phyloP scores from a whole-genome alignment of 1,140 invertebrate species.

The Theocolax elegans region DNA sequence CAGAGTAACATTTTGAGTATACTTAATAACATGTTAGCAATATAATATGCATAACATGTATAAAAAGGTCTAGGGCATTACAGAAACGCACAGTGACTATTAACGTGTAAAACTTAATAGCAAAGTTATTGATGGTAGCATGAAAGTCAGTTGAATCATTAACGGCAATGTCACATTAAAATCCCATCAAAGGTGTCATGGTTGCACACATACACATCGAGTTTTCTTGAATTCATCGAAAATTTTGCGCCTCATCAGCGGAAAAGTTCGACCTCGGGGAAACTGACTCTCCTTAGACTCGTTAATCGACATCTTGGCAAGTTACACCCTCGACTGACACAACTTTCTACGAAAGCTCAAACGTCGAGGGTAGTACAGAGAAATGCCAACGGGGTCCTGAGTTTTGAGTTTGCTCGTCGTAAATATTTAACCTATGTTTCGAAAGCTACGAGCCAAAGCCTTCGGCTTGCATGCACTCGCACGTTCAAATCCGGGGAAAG shows the following conservation, averaged over 20 bases:
- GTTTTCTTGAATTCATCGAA: conserved; percentile 1
- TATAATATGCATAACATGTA: too few species aligned
- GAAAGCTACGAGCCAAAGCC: conserved; percentile 1
- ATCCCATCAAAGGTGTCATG: conserved; percentile 46
- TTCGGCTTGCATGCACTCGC: background rate
- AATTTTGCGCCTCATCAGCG: conserved; percentile 7
- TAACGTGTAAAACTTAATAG: too few species aligned
- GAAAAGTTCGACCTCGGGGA: background rate
- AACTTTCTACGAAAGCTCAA: conserved; percentile 12
- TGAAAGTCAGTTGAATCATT: conserved; percentile 3
- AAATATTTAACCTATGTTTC: conserved; percentile 55
- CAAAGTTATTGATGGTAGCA: too few species aligned
- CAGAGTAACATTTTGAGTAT: too few species aligned
- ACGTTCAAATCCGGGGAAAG: conserved; percentile 23
- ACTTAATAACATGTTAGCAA: too few species aligned
- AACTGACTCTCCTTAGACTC: background rate
- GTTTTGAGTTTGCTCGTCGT: conserved; percentile 52
- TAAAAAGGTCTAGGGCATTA: too few species aligned
- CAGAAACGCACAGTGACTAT: too few species aligned
- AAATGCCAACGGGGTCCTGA: conserved; percentile 30
- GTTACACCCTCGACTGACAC: conserved; percentile 25
- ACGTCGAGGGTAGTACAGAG: background rate
- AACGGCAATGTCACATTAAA: conserved; percentile 32
- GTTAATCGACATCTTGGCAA: conserved; percentile 21
- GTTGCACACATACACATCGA: background rate